These are phyloP conservation scores for Orius insidiosus DNA, from an alignment of 1,140 invertebrate genomes.

Conservation along the genomic window DNA sequence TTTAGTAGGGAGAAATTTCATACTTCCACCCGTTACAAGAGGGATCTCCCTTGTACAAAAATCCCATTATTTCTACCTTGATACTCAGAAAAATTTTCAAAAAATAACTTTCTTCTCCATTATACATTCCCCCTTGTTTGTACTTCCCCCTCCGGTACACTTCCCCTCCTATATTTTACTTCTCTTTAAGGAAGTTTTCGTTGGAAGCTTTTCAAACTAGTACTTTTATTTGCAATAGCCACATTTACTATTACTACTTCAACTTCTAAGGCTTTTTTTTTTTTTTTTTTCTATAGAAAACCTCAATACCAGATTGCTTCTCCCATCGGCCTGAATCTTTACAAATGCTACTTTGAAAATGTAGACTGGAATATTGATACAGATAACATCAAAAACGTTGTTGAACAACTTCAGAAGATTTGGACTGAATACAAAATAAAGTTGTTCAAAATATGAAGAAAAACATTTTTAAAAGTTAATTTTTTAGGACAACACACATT, in stretches of 20 bases:
- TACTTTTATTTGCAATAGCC: too few species aligned
- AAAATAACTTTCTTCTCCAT: too few species aligned
- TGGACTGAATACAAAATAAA: constrained; percentile 59
- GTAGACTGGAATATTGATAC: constrained; percentile 48
- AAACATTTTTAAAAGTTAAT: background rate
- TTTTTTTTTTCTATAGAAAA: constrained; percentile 39
- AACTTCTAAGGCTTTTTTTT: background rate
- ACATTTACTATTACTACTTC: too few species aligned
- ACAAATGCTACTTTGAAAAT: constrained; percentile 45
- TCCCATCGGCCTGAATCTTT: constrained; percentile 78
- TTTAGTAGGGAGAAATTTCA: too few species aligned
- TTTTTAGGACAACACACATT: background rate
- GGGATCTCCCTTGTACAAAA: too few species aligned
- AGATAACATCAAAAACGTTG: constrained; percentile 36
- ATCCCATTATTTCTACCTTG: too few species aligned
- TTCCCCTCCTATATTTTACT: too few species aligned
- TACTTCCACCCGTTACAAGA: too few species aligned
- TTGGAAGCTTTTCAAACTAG: too few species aligned
- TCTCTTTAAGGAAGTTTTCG: too few species aligned
- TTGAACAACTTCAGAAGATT: constrained; percentile 47
- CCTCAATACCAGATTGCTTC: constrained; percentile 86
- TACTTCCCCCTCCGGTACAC: too few species aligned
- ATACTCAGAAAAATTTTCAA: too few species aligned
- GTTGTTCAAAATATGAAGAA: constrained; percentile 26
- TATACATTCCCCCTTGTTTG: background rate